These are phyloP conservation scores for Himalopsyche phryganea DNA, from an alignment of 1,140 invertebrate species.

Conservation along the genomic window DNA sequence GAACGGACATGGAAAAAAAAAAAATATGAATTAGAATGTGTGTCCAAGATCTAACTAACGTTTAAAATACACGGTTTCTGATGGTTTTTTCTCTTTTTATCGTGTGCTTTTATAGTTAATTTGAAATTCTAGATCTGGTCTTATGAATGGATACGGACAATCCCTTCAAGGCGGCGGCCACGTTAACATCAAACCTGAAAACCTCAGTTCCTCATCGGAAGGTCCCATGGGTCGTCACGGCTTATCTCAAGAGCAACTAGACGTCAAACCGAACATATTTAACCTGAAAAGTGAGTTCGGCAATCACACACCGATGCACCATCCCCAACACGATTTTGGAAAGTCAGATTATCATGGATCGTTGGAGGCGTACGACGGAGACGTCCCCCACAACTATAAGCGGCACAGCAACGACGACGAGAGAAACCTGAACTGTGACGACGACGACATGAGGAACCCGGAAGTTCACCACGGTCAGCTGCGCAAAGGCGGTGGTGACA, in stretches of 20 bases:
- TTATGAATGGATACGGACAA: constrained; percentile 49
- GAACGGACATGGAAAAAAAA: no score
- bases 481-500: constrained; percentile 6
- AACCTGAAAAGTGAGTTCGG: constrained; percentile 49
- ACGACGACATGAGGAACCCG: constrained; percentile 1
- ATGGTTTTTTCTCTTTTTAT: no score
- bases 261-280: constrained; percentile 51
- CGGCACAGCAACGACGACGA: constrained; percentile 2
- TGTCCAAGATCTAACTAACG: no score
- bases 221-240: constrained; percentile 19
- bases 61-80: no score
- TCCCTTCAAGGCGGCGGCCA: constrained; percentile 42
- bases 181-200: constrained; percentile 50
- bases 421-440: constrained; percentile 24
- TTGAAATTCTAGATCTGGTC: constrained; percentile 43
- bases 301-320: constrained; percentile 43
- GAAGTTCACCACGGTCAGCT: background rate
- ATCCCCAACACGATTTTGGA: constrained; percentile 21
- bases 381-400: background rate
- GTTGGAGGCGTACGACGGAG: constrained; percentile 35
- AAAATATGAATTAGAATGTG: no score
- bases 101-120: no score
- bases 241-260: constrained; percentile 40
- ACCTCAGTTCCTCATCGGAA: constrained; percentile 39
- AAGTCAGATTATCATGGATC: constrained; percentile 23